A percentile compares a stretch with the other conserved stretches of the same genome.
Conservation (phyloP, 2,888 invertebrate species). For the Galeruca laticollis region DNA sequence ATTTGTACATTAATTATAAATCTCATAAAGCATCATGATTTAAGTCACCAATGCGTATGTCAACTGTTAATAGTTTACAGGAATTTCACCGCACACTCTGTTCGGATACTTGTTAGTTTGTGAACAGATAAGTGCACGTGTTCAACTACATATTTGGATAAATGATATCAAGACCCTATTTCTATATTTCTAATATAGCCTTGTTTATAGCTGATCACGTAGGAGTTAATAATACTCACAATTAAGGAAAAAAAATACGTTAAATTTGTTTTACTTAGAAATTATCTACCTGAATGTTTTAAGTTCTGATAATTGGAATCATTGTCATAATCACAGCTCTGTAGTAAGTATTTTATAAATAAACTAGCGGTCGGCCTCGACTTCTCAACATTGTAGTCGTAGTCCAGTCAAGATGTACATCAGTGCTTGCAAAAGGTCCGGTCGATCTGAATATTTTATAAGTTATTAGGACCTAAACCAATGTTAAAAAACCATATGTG, state of each 20-base stretch:
- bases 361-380: too few relatives aligned
- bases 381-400: too few relatives aligned
- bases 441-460: too few relatives aligned
- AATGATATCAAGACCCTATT: constrained; percentile 45
- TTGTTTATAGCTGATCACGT: background rate
- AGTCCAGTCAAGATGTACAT: too few relatives aligned
- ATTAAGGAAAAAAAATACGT: background rate
- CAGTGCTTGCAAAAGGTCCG: too few relatives aligned
- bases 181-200: constrained; percentile 20
- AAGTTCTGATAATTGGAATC: too few relatives aligned
- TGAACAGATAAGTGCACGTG: constrained; percentile 46
- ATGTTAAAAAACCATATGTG: too few relatives aligned
- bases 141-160: constrained; percentile 49
- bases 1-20: constrained; percentile 61
- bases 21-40: constrained; percentile 61
- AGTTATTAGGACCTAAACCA: too few relatives aligned
- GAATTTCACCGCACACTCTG: constrained; percentile 54
- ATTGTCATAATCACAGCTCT: too few relatives aligned
- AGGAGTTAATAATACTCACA: background rate
- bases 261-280: background rate
- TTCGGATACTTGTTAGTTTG: constrained; percentile 39
- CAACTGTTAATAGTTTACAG: constrained; percentile 59
- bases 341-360: too few relatives aligned
- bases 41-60: constrained; percentile 54
- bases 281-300: too few relatives aligned